Evolutionary conservation across 2,113 vertebrate species (phyloP), one percentile per base, ranked within the genome.

Genomic region (Oxygymnocypris stewartii): DNA sequence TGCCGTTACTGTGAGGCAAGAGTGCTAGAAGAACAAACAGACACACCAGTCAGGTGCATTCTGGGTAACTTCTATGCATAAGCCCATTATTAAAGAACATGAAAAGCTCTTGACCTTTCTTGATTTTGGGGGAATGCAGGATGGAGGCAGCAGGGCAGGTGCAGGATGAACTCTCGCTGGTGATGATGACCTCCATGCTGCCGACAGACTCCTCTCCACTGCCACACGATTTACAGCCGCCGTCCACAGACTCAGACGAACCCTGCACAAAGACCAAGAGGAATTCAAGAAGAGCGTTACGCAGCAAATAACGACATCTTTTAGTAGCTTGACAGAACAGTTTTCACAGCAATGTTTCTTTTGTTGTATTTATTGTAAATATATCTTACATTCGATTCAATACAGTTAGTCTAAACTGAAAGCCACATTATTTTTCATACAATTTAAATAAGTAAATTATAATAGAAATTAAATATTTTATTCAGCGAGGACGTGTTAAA

Each of bases 1-100:
- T 99, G 40, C 95, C 95, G 10, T 96, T 97, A 94, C 96, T 96
- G 88, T 95, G 96, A 6, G 96, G 94, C 73, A 96, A 95, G 87
- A 96, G 93, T 88, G 96, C 97, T 98, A 92, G 79, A 83, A 76
- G 87, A 44, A 84, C 57, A 79, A 6, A 63, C 54, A 81, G 47
- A 76, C 59, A 67, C 37, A 74, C 3, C 23, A 11, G 12, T 44
- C 57, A 51, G 31, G 35, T 23, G 42, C 42, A 31, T 6, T 28
- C 79, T 47, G 59, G 40, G 61, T 28, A n/a, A 61, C 57, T 67
- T 31, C 28, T 67, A 5, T 67, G n/a, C n/a, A 49, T 47, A 23
- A 8, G 3, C 57, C 28, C 20, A 8, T 23, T 10, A 61, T 10
- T 61, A n/a, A n/a, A 23, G 54, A 23, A 59, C 23, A 57, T 2